phyloP scores from a whole-genome alignment of 1,140 invertebrate species.

The Scaptomyza montana region DNA sequence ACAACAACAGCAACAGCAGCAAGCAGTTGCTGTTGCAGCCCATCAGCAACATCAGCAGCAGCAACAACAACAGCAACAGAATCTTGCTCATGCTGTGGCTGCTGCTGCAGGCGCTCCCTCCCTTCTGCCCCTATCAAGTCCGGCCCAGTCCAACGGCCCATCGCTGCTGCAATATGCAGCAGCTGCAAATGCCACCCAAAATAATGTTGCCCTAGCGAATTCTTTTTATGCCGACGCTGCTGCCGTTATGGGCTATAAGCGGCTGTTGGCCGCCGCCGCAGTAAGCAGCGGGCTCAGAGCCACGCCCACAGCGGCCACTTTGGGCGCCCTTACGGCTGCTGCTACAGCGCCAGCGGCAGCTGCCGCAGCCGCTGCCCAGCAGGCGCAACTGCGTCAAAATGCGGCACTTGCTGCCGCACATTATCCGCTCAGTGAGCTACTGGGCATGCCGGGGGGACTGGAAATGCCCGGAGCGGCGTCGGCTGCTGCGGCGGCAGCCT shows the following conservation, averaged over 20 bases:
- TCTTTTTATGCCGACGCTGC: slow-evolving; percentile 78
- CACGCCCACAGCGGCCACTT: slow-evolving; percentile 40
- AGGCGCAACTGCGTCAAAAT: slow-evolving; percentile 67
- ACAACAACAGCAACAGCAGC: slow-evolving; percentile 60
- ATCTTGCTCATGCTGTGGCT: slow-evolving; percentile 74
- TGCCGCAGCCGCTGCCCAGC: slow-evolving; percentile 61
- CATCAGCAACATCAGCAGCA: slow-evolving; percentile 78
- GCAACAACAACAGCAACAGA: slow-evolving; percentile 83
- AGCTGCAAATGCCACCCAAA: slow-evolving; percentile 64
- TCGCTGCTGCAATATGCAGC: slow-evolving; percentile 79
- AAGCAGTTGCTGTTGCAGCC: slow-evolving; percentile 49
- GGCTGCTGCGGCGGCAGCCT: slow-evolving; percentile 81
- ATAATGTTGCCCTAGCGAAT: slow-evolving; percentile 66
- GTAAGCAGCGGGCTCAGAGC: slow-evolving; percentile 65
- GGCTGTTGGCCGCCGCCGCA: slow-evolving; percentile 78
- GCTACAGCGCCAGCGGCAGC: slow-evolving; percentile 65
- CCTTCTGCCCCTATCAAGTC: slow-evolving; percentile 51
- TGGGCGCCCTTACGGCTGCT: slow-evolving; percentile 73
- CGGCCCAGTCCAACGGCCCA: slow-evolving; percentile 45
- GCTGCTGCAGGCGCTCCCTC: slow-evolving; percentile 80
- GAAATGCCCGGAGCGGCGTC: slow-evolving; percentile 84
- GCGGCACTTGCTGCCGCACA: slow-evolving; percentile 84
- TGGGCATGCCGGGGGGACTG: slow-evolving; percentile 87
- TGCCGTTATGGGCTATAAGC: slow-evolving; percentile 79
- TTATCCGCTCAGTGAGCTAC: slow-evolving; percentile 88